phyloP scores from a whole-genome alignment of 2,797 vertebrate genomes.

The Syndactyla subalaris region DNA sequence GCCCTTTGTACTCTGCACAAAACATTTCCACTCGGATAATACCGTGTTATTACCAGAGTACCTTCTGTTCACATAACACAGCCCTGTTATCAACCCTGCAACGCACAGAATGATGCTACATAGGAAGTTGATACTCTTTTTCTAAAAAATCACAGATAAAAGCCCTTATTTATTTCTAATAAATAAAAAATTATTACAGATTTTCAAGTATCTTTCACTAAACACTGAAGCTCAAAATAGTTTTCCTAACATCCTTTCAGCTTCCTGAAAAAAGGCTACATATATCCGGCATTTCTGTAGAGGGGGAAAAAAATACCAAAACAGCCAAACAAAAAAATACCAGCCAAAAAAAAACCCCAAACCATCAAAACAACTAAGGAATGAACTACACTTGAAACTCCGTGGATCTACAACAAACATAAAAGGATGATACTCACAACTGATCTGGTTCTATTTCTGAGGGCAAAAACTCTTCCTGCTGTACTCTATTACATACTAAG shows the following conservation, averaged over 20 bases:
- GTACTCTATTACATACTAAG: accelerated
- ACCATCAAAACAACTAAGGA: neutral
- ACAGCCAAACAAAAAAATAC: neutral
- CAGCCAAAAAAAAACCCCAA: accelerated
- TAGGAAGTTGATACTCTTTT: accelerated
- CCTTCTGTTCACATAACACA: neutral
- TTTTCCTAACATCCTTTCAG: neutral
- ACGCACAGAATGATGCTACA: accelerated
- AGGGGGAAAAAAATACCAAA: accelerated
- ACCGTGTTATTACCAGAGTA: neutral
- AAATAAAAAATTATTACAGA: accelerated
- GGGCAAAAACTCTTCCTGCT: neutral
- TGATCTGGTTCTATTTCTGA: neutral
- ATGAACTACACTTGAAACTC: neutral
- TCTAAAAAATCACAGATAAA: neutral
- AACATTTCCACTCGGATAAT: neutral
- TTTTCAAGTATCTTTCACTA: neutral
- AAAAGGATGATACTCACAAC: neutral
- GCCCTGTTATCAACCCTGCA: neutral
- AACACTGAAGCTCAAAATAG: neutral
- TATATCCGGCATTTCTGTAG: neutral
- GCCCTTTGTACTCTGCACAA: neutral
- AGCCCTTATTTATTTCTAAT: neutral
- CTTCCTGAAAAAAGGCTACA: neutral
- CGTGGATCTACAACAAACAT: neutral